Evolutionary conservation across 2,888 invertebrate genomes (phyloP).

Genomic region (Drymonia ruficornis): DNA sequence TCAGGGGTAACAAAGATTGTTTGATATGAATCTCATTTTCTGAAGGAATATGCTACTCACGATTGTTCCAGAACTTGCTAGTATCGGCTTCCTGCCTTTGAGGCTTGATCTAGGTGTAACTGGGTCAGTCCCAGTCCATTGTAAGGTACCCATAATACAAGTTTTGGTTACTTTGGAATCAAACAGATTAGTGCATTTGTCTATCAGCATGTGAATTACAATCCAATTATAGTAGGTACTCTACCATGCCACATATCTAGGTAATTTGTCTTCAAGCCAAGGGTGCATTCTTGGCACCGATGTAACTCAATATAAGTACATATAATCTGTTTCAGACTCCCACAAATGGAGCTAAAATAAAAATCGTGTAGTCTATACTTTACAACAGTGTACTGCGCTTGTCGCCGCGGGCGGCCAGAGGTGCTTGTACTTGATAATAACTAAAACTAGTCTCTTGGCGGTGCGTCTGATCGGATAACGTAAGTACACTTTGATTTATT

Average conservation of each 20-base stretch:
- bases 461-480: too few relatives aligned
- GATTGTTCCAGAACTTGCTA: too few relatives aligned
- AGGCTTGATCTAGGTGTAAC: too few relatives aligned
- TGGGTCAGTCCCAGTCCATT: too few relatives aligned
- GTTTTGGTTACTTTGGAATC: too few relatives aligned
- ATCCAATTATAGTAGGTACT: too few relatives aligned
- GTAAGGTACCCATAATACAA: too few relatives aligned
- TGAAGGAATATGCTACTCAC: too few relatives aligned
- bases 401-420: constrained; percentile 12
- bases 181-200: too few relatives aligned
- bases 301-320: background rate
- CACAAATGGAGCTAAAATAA: background rate
- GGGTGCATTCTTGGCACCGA: background rate
- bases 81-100: too few relatives aligned
- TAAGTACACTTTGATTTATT: too few relatives aligned
- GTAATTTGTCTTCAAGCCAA: background rate
- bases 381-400: constrained; percentile 9
- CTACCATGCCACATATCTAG: background rate
- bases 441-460: background rate
- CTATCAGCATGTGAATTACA: too few relatives aligned
- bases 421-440: background rate
- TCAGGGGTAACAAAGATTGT: constrained; percentile 10
- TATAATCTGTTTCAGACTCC: background rate
- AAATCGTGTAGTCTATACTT: background rate
- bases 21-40: background rate